phyloP scores from a whole-genome alignment of 1,140 invertebrate species.

The Ceratosolen fusciceps region DNA sequence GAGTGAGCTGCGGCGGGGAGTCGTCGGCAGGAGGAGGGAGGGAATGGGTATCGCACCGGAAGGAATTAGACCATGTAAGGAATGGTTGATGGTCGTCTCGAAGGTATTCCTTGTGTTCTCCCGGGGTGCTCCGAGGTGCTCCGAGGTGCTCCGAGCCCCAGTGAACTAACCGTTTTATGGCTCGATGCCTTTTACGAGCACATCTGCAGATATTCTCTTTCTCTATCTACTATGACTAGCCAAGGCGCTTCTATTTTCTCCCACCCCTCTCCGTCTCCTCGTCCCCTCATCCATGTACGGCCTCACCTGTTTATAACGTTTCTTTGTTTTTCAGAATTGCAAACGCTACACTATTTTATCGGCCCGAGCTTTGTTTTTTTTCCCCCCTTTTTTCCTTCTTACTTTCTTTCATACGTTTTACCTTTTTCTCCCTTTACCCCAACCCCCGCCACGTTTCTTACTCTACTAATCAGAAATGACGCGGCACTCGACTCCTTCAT shows the following conservation, averaged over 20 bases:
- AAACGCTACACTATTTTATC: background rate
- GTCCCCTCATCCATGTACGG: background rate
- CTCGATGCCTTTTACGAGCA: constrained; percentile 67
- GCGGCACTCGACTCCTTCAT: background rate
- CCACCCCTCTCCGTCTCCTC: background rate
- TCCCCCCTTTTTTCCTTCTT: too few relatives aligned
- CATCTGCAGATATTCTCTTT: constrained; percentile 54
- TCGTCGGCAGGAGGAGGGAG: background rate
- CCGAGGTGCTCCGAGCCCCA: background rate
- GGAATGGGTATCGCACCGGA: constrained; percentile 39
- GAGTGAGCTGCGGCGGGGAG: too few relatives aligned
- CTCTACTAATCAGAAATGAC: background rate
- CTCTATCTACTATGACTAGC: constrained; percentile 6
- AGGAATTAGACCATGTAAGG: constrained; percentile 64
- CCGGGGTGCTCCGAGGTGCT: background rate
- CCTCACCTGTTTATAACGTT: background rate
- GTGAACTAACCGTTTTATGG: constrained; percentile 64
- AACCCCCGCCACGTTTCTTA: too few relatives aligned
- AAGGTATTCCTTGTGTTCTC: constrained; percentile 51
- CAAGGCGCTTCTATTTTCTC: background rate
- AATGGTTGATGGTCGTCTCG: constrained; percentile 63
- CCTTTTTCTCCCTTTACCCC: too few relatives aligned
- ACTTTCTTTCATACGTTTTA: too few relatives aligned
- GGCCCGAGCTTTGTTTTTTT: background rate
- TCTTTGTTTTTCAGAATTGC: background rate